Base-by-base conservation (phyloP, 2,113 vertebrate species). In the Indicator indicator region DNA sequence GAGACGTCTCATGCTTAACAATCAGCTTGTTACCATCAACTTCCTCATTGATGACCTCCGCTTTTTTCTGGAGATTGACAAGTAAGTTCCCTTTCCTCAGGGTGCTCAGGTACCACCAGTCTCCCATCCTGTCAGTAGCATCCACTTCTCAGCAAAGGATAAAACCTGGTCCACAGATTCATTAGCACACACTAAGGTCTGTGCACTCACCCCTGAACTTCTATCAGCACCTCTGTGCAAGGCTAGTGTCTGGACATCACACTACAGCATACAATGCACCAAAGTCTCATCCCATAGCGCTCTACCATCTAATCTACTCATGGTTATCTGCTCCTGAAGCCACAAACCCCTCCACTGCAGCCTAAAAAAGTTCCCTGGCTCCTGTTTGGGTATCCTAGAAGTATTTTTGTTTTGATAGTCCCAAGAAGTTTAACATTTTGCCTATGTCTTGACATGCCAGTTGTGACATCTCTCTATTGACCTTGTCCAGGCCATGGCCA, bases 61-160 rank as follows among this genome's bases (percentile, higher is more conserved):
- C 86, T 98, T 98, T 52, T 97, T 97, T 64, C 92, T 96, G 88
- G 98, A 98, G 96, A 97, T 98, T 4, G 79, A 96, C 60, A 98
- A 48, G 98, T 98, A 81, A 96, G 97, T 92, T 52, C 70, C 46
- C 14, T 69, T 23, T 46, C 54, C 38, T 58, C 46, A 5, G 0
- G 5, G 5, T 30, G 54, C 58, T 75, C 12, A 1, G 64, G 23
- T 52, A 8, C 54, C 46, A 27, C 62, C 38, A 33, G 36, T 42
- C 42, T 84, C 28, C 8, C 38, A 9, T 42, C 21, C 55, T 48
- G 36, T 4, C 5, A 11, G 15, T 11, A 40, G 24, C 9, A 4
- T 28, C 24, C 23, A 6, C 38, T 44, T 67, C 63, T 60, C 13
- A 36, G 71, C 33, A 72, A 40, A 5, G 5, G 26, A 36, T 42